phyloP scores from a whole-genome alignment of 2,797 vertebrate species.

The Valencia hispanica region DNA sequence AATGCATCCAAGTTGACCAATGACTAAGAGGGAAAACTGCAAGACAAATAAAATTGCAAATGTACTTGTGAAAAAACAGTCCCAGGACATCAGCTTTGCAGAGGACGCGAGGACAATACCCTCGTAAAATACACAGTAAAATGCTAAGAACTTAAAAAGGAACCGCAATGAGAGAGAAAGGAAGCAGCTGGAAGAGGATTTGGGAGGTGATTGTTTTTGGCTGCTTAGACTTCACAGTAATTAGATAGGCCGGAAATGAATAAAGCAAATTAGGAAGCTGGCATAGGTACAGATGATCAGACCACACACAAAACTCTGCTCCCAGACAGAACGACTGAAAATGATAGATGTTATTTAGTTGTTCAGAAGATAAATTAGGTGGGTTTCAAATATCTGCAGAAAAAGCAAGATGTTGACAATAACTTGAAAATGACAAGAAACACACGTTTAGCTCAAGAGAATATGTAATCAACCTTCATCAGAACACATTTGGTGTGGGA shows the following conservation, averaged over 20 bases:
- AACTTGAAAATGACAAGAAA: too few relatives aligned
- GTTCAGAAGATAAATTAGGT: too few relatives aligned
- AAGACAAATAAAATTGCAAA: constrained; percentile 56
- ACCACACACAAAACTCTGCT: neutral
- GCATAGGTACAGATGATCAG: neutral
- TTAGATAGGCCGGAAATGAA: constrained; percentile 40
- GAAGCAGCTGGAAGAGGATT: neutral
- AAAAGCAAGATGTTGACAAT: too few relatives aligned
- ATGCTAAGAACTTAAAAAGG: constrained; percentile 13
- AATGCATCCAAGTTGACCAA: constrained; percentile 41
- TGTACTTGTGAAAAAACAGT: constrained; percentile 51
- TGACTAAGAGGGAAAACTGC: constrained; percentile 30
- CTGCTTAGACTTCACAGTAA: constrained; percentile 48
- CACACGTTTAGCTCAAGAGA: too few relatives aligned
- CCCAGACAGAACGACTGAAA: neutral
- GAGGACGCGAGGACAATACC: constrained; percentile 46
- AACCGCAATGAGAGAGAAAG: constrained; percentile 23
- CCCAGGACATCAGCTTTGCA: constrained; percentile 44
- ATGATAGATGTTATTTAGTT: too few relatives aligned
- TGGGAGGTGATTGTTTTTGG: constrained; percentile 28
- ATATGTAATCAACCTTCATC: too few relatives aligned
- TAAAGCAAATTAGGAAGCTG: constrained; percentile 46
- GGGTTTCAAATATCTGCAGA: too few relatives aligned
- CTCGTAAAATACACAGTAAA: constrained; percentile 53
- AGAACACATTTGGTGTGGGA: too few relatives aligned